Conservation (phyloP, 2,888 invertebrate species). For the Lordiphosa fenestrarum region DNA sequence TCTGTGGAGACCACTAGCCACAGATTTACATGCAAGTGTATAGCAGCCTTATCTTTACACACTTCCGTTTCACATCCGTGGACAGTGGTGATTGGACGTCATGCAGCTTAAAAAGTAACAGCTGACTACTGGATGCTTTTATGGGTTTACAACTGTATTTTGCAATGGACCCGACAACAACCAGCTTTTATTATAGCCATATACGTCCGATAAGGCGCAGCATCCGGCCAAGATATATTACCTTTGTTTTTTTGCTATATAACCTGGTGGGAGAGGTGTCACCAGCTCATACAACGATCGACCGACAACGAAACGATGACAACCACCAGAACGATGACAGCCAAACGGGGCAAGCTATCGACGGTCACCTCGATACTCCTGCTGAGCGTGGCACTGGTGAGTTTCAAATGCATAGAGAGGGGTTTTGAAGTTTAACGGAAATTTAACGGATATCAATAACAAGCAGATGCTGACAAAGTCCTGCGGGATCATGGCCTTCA, state of each 20-base stretch:
- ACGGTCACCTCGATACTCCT: conserved; percentile 39
- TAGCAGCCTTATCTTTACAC: conserved; percentile 57
- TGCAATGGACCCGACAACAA: conserved; percentile 32
- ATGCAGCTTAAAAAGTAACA: conserved; percentile 15
- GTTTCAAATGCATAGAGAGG: conserved; percentile 9
- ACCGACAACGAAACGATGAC: conserved; percentile 66
- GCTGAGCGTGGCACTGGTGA: conserved; percentile 55
- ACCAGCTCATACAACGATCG: conserved; percentile 68
- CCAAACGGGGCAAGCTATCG: conserved; percentile 42
- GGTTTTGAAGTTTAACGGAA: background rate
- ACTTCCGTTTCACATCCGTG: conserved; percentile 69
- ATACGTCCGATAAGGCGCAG: conserved; percentile 59
- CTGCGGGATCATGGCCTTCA: conserved; percentile 48
- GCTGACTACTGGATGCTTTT: conserved; percentile 28
- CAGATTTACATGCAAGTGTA: conserved; percentile 1
- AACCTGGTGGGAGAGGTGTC: conserved; percentile 31
- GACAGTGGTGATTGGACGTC: conserved; percentile 17
- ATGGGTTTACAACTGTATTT: conserved; percentile 66
- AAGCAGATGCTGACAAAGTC: conserved; percentile 60
- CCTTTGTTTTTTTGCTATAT: conserved; percentile 41
- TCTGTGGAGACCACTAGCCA: background rate
- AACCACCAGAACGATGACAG: conserved; percentile 36
- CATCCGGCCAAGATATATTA: conserved; percentile 41
- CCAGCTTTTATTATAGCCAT: conserved; percentile 49
- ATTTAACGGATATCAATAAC: conserved; percentile 28